phyloP scores from a whole-genome alignment of 2,888 invertebrate species.

The Dicyrtomina minuta region DNA sequence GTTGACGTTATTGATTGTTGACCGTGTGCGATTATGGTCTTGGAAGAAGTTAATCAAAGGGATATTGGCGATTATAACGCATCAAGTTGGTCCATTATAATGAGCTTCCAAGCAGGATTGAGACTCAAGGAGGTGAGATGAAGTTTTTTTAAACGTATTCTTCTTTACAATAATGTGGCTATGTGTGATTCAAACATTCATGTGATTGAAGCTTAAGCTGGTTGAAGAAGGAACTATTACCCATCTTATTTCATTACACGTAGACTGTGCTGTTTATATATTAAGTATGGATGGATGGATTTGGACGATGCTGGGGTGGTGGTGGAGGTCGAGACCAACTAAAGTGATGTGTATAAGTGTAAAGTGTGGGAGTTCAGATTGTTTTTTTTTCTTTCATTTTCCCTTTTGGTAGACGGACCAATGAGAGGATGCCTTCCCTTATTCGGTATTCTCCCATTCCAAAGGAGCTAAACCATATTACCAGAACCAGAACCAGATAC shows the following conservation, averaged over 20 bases:
- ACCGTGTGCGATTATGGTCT: background rate
- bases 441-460: slow-evolving; percentile 38
- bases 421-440: slow-evolving; percentile 40
- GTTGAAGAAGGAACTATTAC: no score
- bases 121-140: no score
- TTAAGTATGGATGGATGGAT: background rate
- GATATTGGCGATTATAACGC: no score
- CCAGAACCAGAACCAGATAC: background rate
- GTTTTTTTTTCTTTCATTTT: slow-evolving; percentile 38
- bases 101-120: no score
- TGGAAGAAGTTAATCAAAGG: background rate
- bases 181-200: no score
- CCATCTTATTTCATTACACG: no score
- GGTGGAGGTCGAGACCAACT: slow-evolving; percentile 9
- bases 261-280: background rate
- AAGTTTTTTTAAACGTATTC: no score
- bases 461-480: background rate
- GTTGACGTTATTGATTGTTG: slow-evolving; percentile 11
- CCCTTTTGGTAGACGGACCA: slow-evolving; percentile 35
- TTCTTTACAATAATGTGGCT: no score
- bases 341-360: slow-evolving; percentile 20
- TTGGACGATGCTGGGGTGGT: background rate
- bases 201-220: no score
- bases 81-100: no score
- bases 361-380: slow-evolving; percentile 40